Conservation (phyloP, 2,113 vertebrate species). For the Nesoenas mayeri region DNA sequence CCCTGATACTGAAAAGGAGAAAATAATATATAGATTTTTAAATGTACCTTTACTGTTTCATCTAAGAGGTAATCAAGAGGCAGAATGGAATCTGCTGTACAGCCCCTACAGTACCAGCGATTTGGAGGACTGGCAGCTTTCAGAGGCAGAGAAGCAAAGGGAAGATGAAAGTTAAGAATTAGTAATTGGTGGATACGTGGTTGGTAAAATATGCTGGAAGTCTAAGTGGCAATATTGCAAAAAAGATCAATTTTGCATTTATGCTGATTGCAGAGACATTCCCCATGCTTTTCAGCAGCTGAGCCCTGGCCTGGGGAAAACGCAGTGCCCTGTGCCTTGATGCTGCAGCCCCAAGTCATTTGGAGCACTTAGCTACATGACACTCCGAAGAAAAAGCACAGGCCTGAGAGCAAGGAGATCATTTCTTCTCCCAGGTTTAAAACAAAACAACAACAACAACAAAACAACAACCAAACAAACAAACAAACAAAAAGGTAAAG, state of each 20-base stretch:
- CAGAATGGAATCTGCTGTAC: neutral
- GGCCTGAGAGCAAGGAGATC: neutral
- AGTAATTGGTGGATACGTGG: rapidly evolving
- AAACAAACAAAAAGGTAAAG: no score
- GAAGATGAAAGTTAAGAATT: neutral
- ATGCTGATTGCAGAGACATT: neutral
- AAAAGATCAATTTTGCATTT: neutral
- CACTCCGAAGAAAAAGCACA: neutral
- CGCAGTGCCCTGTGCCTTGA: neutral
- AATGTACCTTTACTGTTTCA: neutral
- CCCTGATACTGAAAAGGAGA: neutral
- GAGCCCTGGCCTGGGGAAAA: neutral
- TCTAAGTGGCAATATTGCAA: neutral
- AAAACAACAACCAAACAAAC: no score
- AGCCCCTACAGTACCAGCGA: neutral
- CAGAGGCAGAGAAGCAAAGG: neutral
- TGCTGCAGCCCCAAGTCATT: neutral
- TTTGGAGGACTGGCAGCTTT: neutral
- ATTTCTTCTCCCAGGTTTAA: neutral
- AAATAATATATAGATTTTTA: neutral
- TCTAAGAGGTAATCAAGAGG: neutral
- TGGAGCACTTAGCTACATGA: neutral
- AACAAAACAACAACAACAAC: no score
- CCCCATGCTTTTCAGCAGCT: neutral
- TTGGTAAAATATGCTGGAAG: neutral